Base-by-base conservation (phyloP, 2,113 vertebrate species). In the Atherinomorus stipes region DNA sequence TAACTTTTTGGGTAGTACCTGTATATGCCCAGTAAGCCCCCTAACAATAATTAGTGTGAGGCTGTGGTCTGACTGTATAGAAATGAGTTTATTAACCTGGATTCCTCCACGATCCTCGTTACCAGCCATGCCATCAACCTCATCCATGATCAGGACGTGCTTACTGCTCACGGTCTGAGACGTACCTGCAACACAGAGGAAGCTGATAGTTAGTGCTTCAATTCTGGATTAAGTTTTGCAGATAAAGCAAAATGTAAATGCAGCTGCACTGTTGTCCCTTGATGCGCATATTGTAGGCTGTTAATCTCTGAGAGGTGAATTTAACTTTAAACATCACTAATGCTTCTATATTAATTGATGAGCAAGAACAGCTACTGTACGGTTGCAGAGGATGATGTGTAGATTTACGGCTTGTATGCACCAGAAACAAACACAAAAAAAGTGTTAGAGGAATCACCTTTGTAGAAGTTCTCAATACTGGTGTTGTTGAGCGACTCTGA, bases 121-220 rank as follows among this genome's bases (percentile, higher is more conserved):
- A 77, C 98, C 98, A 16, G 98, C 97, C 98, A 99, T 99, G 70
- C 98, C 98, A 22, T 99, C 98, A 12, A 99, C 94, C 91, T 99
- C 98, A 61, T 99, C 98, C 98, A 99, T 99, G 91, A 99, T 95
- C 70, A 99, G 92, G 16, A 96, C 95, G 22, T 99, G 98, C 57
- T 95, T 96, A 38, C 25, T 80, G 82, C 93, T 95, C 69, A 95
- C 94, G 2, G 93, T 95, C 81, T 91, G 90, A 52, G 94, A 94
- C n/a, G 93, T 72, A 23, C 95, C 98, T 98, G 74, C 1, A 63
- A 52, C 51, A 31, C 7, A 42, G 15, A 25, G 22, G 23, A 21
- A 28, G 28, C n/a, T 13, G 31, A 40, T 15, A 37, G n/a, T 1
- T 8, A 9, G 5, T 34, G 22, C 28, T 22, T 63, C n/a, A 51